Evolutionary conservation across 2,113 vertebrate genomes (phyloP), one percentile per base, ranked within the genome.

Genomic region (Sorex fumeus): DNA sequence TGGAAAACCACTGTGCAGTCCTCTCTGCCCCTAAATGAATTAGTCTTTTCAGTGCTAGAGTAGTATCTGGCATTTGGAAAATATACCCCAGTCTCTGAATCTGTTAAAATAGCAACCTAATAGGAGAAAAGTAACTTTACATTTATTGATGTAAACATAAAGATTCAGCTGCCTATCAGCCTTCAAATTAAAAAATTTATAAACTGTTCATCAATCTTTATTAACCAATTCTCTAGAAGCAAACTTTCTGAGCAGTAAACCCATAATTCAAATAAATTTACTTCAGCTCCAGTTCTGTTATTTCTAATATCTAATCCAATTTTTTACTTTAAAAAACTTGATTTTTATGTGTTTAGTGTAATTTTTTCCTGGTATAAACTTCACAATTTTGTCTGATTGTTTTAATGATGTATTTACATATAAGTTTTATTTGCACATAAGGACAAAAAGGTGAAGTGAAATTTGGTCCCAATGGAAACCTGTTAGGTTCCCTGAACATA

Each of bases 401-500:
- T 95, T 95, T 95, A 97, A 90, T 80, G 93, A 66, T 94, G 75
- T 96, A 95, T 88, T 91, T 96, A 50, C 92, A 92, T 76, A 67
- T 5, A 76, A 95, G 95, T 93, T 97, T 93, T 93, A 78, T 96
- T 97, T 93, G 90, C 95, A 95, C 66, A 21, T 91, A 95, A 97
- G 88, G 88, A 95, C 94, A 93, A 96, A 97, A 96, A 95, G 88
- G 94, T 95, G 90, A 97, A 97, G 90, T 93, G 96, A 97, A 95
- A 93, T 97, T 96, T 96, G 96, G 91, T 96, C 95, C 94, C 95
- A 92, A 6, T 87, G 97, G 88, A 97, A 90, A 95, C 94, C 96
- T 94, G 81, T 94, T 95, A 96, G 83, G 89, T 95, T 97, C 95
- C 93, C 95, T 96, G 96, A 93, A 96, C 97, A 97, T 91, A 97